Evolutionary conservation across 2,888 invertebrate species (phyloP), one percentile per base, ranked within the genome.

Genomic region (Phortica magna): DNA sequence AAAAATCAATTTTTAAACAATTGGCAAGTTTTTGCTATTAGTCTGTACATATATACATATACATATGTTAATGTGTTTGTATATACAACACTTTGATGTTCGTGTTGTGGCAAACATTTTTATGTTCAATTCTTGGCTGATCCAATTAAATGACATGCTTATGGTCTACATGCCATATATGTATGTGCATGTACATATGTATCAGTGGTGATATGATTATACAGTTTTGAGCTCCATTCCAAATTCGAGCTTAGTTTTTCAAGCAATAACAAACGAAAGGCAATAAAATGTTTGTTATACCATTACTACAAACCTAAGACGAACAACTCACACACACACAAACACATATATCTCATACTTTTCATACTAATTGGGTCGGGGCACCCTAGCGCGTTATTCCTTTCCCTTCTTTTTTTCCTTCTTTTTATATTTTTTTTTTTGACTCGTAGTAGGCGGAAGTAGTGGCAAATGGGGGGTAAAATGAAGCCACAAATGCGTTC

Each of bases 291-390:
- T 12, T 12, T 31, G 31, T 31, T n/a, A 43, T 7, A 43, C 6
- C 6, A 10, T 7, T 43, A 43, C 84, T 80, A 81, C 65, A 77
- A 75, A 48, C 53, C 77, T 79, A 59, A 19, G 10, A 59, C 17
- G 17, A 59, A n/a, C 17, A 61, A 22, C 55, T 55, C 17, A 55
- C 43, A 43, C 43, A 43, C n/a, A 68, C 9, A 68, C 43, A 17
- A 0, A 68, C 5, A 68, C 6, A 43, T 2, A 42, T 65, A 19
- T 68, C 68, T 1, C 10, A 64, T 7, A 61, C 61, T 61, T 55
- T 64, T 61, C 75, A 74, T 78, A 79, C 82, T 76, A 82, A 84
- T 78, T 84, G 83, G 83, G 81, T 82, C 84, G 84, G 65, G 48
- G 48, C 31, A 31, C 31, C 31, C 31, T 31, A 6, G 5, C 0